phyloP scores from a whole-genome alignment of 2,888 invertebrate species.

The Hermaeophaga mercurialis region DNA sequence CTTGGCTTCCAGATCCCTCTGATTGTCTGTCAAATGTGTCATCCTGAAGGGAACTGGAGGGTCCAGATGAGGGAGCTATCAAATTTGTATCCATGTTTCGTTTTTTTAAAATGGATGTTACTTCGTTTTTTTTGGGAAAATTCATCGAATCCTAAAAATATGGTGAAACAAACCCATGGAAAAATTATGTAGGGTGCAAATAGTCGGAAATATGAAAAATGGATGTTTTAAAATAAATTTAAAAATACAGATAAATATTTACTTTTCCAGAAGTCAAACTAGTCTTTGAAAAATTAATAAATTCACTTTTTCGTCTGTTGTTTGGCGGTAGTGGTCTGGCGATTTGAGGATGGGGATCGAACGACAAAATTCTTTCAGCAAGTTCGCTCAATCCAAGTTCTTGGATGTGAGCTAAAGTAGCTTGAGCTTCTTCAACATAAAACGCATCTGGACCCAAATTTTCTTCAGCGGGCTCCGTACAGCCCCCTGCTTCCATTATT shows the following conservation, averaged over 20 bases:
- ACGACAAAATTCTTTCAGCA: constrained; percentile 69
- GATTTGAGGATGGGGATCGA: constrained; percentile 70
- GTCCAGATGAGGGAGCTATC: constrained; percentile 58
- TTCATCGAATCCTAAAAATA: constrained; percentile 27
- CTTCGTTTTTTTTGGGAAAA: constrained; percentile 44
- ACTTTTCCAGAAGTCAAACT: constrained; percentile 27
- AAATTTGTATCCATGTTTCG: constrained; percentile 61
- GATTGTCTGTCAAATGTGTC: constrained; percentile 64
- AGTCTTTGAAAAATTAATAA: constrained; percentile 43
- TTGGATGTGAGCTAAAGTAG: constrained; percentile 77
- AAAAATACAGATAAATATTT: neutral
- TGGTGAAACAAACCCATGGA: too few species aligned
- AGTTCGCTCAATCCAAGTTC: constrained; percentile 77
- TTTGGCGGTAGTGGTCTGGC: constrained; percentile 45
- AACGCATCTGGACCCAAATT: constrained; percentile 76
- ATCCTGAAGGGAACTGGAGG: constrained; percentile 53
- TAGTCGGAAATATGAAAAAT: too few species aligned
- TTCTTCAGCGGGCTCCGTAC: constrained; percentile 69
- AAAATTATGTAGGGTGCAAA: too few species aligned
- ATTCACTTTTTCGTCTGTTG: constrained; percentile 48
- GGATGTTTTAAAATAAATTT: neutral
- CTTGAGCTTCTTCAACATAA: constrained; percentile 89
- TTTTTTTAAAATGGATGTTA: constrained; percentile 65
- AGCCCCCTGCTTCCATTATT: constrained; percentile 78
- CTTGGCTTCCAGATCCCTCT: constrained; percentile 73